Base-by-base conservation (phyloP, 2,888 invertebrate species). In the Drosophila robusta region DNA sequence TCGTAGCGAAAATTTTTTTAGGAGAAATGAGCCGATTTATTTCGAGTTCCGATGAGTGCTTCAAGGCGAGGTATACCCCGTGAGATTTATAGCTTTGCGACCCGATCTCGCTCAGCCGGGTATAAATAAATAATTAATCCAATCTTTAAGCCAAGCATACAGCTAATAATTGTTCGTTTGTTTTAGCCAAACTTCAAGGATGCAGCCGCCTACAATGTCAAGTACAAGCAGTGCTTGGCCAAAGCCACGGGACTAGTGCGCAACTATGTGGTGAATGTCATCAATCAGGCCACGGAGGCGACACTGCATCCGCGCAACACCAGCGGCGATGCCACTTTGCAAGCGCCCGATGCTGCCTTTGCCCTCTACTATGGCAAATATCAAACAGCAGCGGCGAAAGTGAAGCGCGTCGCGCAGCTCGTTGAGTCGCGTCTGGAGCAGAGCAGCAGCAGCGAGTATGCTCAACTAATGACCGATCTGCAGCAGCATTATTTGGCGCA, bases 351-450 rank as follows among this genome's bases (percentile, higher is more conserved):
- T 80, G 95, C 95, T 0, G 95, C 96, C 32, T 96, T 95, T 93
- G 98, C 96, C 47, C 95, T 95, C 36, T 98, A 97, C 90, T 99
- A 99, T 90, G 98, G 98, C 0, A 97, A 98, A 92, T 99, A 99
- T 91, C 97, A 98, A 91, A 96, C 97, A 0, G 96, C 97, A n/a
- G 96, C 98, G 0, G 95, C 96, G 0, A 96, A 97, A 90, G 94
- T 98, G 1, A 96, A 95, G 84, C 94, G 95, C 64, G 94, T 99
- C 8, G 95, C 98, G 44, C 94, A 95, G 68, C 95, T 98, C 83
- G 94, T 99, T 26, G 98, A 99, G 92, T 93, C 94, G 1, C 94
- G 98, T 56, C 93, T 95, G 0, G 95, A 95, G 52, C 94, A 93
- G 67, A 95, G 95, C 90, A 93, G 95, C 42, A 95, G 95, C 90